Evolutionary conservation across 2,113 vertebrate species (phyloP), one percentile per base, ranked within the genome.

Genomic region (Sakesphorus luctuosus): DNA sequence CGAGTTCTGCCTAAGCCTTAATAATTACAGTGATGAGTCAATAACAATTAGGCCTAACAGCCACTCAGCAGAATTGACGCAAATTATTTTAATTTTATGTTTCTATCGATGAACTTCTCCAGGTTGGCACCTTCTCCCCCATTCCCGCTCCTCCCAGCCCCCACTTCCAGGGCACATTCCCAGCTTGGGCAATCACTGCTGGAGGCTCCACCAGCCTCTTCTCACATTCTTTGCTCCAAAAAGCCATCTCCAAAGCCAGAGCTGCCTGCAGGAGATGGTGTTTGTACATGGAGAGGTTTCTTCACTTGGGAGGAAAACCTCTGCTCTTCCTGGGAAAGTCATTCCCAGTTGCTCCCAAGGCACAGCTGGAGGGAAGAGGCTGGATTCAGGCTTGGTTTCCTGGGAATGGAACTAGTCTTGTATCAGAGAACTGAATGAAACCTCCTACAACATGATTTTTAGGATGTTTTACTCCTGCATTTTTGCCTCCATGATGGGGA

Each of bases 1-100:
- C 4, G 3, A 61, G 89, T 66, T 91, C 94, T 55, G 49, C 77
- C 55, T 84, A 84, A 95, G 87, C 89, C 89, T 93, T 73, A 88
- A 97, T 97, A 97, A 97, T 97, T 95, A 95, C 89, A 94, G 77
- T 44, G 40, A 61, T 0, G 17, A 94, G 96, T 97, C 96, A 97
- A 98, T 98, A 97, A 94, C 97, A 97, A 97, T 98, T 97, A 97
- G 86, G 53, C 84, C 94, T 97, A 97, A 97, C 96, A 96, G 92
- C 96, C 97, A 97, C 97, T 97, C 97, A 96, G 96, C 96, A 95
- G 96, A 96, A 97, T 97, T 97, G 97, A 97, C 49, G 33, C 94
- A 96, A 97, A 98, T 98, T 97, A 97, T 97, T 98, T 97, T 96
- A 97, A 97, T 97, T 96, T 97, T 97, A 97, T 96, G 96, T 97